A percentile compares a stretch with the other conserved stretches of the same genome.
These are phyloP conservation scores for Chelonia mydas DNA, from an alignment of 2,797 vertebrate species.

Conservation along the genomic window DNA sequence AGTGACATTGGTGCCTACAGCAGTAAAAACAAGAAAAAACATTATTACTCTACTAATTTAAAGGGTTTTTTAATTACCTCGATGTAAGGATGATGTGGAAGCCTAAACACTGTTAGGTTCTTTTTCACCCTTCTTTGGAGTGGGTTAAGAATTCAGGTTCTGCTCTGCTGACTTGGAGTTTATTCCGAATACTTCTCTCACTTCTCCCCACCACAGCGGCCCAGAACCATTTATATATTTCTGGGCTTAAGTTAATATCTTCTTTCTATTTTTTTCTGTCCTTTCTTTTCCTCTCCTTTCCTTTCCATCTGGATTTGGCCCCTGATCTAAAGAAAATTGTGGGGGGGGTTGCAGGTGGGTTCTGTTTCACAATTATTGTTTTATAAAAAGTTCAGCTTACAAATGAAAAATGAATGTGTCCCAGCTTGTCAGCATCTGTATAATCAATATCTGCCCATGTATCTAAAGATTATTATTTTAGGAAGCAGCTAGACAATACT, in stretches of 20 bases:
- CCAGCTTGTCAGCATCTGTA: slow-evolving; percentile 68
- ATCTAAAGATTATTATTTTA: slow-evolving; percentile 60
- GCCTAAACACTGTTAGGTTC: background rate
- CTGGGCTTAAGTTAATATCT: slow-evolving; percentile 44
- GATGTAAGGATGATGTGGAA: background rate
- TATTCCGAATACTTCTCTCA: slow-evolving; percentile 48
- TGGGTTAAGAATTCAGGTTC: background rate
- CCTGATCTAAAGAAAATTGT: slow-evolving; percentile 58
- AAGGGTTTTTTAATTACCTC: background rate
- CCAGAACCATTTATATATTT: slow-evolving; percentile 45
- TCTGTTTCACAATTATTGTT: slow-evolving; percentile 60
- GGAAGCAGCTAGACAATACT: slow-evolving; percentile 36
- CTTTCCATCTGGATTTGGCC: slow-evolving; percentile 56
- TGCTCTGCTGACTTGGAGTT: background rate
- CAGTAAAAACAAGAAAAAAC: background rate
- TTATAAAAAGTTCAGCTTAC: slow-evolving; percentile 48
- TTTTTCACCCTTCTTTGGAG: background rate
- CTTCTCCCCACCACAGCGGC: slow-evolving; percentile 35
- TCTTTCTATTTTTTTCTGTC: background rate
- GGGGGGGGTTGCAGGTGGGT: slow-evolving; percentile 29
- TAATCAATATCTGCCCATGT: background rate
- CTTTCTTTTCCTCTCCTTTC: background rate
- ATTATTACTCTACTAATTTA: background rate
- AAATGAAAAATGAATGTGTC: slow-evolving; percentile 18
- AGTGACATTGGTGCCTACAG: background rate